These are phyloP conservation scores for Heteromyza rotundicornis DNA, from an alignment of 2,888 invertebrate genomes.

Conservation along the genomic window DNA sequence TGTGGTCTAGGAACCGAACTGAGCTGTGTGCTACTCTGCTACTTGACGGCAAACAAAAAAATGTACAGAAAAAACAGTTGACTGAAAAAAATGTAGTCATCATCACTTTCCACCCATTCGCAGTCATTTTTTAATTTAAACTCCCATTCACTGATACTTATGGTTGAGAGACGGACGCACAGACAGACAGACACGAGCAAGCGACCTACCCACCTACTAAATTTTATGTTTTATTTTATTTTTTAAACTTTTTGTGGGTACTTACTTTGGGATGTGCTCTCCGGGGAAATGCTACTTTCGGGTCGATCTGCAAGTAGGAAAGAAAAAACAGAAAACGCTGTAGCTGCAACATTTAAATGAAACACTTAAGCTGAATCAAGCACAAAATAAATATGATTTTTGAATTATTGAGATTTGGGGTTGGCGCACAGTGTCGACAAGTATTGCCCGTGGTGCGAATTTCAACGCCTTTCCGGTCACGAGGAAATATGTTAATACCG, in stretches of 20 bases:
- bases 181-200: slow-evolving; percentile 9
- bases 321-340: slow-evolving; percentile 26
- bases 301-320: slow-evolving; percentile 87
- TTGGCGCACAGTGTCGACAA: too few relatives aligned
- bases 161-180: slow-evolving; percentile 30
- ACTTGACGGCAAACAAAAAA: not conserved
- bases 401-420: too few relatives aligned
- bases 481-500: too few relatives aligned
- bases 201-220: slow-evolving; percentile 4
- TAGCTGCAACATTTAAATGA: slow-evolving; percentile 17
- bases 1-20: too few relatives aligned
- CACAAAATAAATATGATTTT: not conserved
- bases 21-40: not conserved
- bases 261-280: slow-evolving; percentile 98
- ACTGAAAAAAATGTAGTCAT: slow-evolving; percentile 49
- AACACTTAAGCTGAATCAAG: slow-evolving; percentile 9
- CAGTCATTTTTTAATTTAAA: slow-evolving; percentile 53
- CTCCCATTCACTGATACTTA: slow-evolving; percentile 52
- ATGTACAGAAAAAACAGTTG: slow-evolving; percentile 27
- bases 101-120: slow-evolving; percentile 42
- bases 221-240: slow-evolving; percentile 21
- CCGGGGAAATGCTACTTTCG: slow-evolving; percentile 99
- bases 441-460: too few relatives aligned
- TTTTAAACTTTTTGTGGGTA: slow-evolving; percentile 38
- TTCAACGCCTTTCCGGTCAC: too few relatives aligned